Evolutionary conservation across 2,797 vertebrate genomes (phyloP), one percentile per base, ranked within the genome.

Genomic region (Microctenopoma lineatum): DNA sequence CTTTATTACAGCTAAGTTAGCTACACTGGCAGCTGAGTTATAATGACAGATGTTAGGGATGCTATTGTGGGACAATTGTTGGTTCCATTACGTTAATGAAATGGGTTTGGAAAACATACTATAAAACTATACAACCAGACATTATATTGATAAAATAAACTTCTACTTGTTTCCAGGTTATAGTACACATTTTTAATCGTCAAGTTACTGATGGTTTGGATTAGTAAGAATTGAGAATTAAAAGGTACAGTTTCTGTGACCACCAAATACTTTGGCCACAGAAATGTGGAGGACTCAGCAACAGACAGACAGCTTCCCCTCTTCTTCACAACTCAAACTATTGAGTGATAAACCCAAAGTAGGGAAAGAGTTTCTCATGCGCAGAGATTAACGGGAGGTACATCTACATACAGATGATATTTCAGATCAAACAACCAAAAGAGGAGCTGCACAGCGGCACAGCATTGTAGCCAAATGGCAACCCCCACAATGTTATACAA

Each of bases 231-330:
- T 21, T 21, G 21, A 21, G 21, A 21, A 21, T 21, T 21, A 21
- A 21, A 21, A 21, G 21, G 21, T 21, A 21, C 21, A 21, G 1
- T 21, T 89, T 90, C 69, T 82, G 69, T 50, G 76, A 79, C 74
- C 73, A 73, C 59, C 39, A 71, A 81, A 90, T 79, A 84, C 70
- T 83, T 85, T 36, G 65, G 82, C 64, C 81, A 76, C 75, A 85
- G 72, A 85, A 86, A 90, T 74, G 70, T 87, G 60, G 76, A 87
- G 38, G 61, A 73, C 67, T 64, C 57, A 18, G 69, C 75, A 70
- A 88, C 80, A 90, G 88, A 92, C 87, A 89, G 83, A 87, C 75
- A 70, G 59, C 73, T 79, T 88, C 85, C 79, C 66, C 70, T 79
- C 67, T 75, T 60, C 73, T 67, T 78, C 73, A 73, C 77, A 75